Conservation (phyloP, 2,888 invertebrate genomes). For the Papilio demoleus region DNA sequence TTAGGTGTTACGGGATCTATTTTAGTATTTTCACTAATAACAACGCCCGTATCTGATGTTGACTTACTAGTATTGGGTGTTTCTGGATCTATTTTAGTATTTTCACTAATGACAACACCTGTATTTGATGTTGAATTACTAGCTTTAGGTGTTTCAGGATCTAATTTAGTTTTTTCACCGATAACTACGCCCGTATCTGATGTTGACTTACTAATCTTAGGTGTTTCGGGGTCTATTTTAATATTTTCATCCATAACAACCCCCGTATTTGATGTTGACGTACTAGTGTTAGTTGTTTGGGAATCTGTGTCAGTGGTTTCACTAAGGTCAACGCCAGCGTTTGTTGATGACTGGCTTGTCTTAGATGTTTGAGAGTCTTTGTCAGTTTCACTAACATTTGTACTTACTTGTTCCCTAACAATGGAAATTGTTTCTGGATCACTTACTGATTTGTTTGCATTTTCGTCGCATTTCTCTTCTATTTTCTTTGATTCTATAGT, state of each 20-base stretch:
- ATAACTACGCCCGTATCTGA: no score
- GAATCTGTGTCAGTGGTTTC: neutral
- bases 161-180: slow-evolving; percentile 1
- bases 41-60: slow-evolving; percentile 59
- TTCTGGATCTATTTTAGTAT: neutral
- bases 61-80: neutral
- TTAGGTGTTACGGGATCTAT: neutral
- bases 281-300: neutral
- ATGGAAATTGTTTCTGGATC: slow-evolving; percentile 11
- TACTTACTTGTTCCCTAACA: slow-evolving; percentile 28
- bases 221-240: no score
- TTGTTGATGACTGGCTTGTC: neutral
- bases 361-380: neutral
- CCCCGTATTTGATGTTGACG: neutral
- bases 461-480: slow-evolving; percentile 33
- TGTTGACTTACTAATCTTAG: no score
- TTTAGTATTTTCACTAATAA: slow-evolving; percentile 47
- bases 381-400: slow-evolving; percentile 21
- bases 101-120: neutral
- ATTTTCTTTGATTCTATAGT: slow-evolving; percentile 34
- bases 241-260: no score
- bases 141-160: neutral
- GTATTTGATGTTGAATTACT: neutral
- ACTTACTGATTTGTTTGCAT: slow-evolving; percentile 38
- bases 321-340: slow-evolving; percentile 4